These are phyloP conservation scores for Etheostoma spectabile DNA, from an alignment of 2,113 vertebrate genomes.

Conservation along the genomic window DNA sequence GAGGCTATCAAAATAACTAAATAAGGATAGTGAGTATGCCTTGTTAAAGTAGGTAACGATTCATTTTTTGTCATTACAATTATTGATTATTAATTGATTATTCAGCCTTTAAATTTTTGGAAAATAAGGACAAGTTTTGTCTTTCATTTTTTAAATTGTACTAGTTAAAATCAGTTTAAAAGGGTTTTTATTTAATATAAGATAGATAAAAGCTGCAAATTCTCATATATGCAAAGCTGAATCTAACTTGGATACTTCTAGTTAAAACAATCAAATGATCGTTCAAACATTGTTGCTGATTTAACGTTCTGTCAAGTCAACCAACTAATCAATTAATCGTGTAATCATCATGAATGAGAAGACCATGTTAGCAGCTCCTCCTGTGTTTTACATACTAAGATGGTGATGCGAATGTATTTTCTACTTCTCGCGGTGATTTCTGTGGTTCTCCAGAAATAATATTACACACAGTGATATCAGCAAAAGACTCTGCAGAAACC, in stretches of 20 bases:
- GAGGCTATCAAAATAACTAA: neutral
- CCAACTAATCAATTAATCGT: neutral
- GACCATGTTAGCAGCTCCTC: neutral
- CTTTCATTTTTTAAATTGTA: neutral
- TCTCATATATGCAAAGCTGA: neutral
- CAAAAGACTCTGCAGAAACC: conserved; percentile 23
- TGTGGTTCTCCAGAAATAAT: conserved; percentile 20
- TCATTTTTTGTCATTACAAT: neutral
- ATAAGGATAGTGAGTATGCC: neutral
- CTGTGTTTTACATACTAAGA: neutral
- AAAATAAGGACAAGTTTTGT: neutral
- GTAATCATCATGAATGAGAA: neutral
- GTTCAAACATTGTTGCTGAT: neutral
- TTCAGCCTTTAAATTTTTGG: neutral
- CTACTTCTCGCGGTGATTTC: neutral
- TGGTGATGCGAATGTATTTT: neutral
- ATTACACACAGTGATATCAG: neutral
- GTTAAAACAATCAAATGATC: too few relatives aligned
- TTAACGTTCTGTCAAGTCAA: neutral
- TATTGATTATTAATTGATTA: neutral
- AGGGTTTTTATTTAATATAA: neutral
- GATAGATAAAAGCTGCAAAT: too few relatives aligned
- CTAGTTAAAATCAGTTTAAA: neutral
- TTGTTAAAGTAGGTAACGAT: neutral
- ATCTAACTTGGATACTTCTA: neutral